Evolutionary conservation across 2,113 vertebrate genomes (phyloP).

Genomic region (Mandrillus leucophaeus): DNA sequence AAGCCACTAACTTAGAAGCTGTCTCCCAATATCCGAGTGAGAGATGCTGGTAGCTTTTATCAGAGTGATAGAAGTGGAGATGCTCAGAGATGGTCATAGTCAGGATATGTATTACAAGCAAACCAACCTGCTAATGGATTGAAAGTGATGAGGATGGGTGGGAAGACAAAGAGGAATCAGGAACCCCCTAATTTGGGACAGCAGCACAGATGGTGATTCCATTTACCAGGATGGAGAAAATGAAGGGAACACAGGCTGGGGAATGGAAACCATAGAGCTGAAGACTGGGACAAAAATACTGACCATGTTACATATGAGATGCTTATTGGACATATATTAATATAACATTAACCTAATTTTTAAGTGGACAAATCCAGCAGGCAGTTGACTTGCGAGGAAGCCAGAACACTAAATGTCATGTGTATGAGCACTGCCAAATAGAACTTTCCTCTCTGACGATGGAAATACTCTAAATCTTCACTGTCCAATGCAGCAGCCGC

Average conservation of each 20-base stretch:
- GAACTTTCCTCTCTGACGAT: neutral
- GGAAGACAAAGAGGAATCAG: neutral
- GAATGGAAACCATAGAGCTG: neutral
- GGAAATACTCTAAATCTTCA: neutral
- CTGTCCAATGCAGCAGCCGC: neutral
- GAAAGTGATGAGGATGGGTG: neutral
- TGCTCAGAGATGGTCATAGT: neutral
- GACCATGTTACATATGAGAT: neutral
- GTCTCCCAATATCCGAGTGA: neutral
- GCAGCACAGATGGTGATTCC: neutral
- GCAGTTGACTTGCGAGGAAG: neutral
- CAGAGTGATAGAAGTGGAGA: neutral
- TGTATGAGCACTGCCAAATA: neutral
- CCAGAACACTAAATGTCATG: neutral
- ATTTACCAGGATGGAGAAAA: neutral
- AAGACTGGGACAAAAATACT: neutral
- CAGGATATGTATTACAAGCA: neutral
- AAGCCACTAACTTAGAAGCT: neutral
- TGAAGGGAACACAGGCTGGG: neutral
- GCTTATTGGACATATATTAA: neutral
- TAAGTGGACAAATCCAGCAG: neutral
- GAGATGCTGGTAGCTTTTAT: neutral
- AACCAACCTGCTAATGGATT: neutral
- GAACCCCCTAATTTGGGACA: neutral
- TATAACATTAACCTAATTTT: neutral